Evolutionary conservation across 2,797 vertebrate genomes (phyloP), one percentile per base, ranked within the genome.

Genomic region (Staurois parvus): DNA sequence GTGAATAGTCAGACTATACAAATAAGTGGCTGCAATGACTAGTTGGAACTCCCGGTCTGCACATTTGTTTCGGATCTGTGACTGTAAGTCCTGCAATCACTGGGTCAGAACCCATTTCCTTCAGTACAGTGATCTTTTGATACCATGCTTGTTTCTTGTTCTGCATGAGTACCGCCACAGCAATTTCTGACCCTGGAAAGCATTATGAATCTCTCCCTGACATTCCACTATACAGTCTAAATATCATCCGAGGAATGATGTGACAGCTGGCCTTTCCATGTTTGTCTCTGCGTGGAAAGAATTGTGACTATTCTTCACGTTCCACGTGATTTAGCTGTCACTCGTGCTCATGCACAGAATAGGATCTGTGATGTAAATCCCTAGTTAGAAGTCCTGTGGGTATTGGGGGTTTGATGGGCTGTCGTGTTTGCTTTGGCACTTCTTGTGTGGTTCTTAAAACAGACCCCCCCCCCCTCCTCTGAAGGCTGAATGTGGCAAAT

Each of bases 321-420:
- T 10, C 11, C 73, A 30, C 3, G 52, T 21, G 2, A 34, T 32
- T 12, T 15, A 8, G 21, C 34, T 64, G 56, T 28, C 75, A 64
- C 52, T 76, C 37, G 11, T 76, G 52, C 12, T 64, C 29, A n/a
- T 59, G 13, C 21, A 15, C 30, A 2, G 56, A 40, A 66, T 66
- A 77, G 30, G 21, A 32, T 26, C 59, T 66, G n/a, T 32, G 29
- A n/a, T 59, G 48, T 62, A 66, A 77, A 77, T 77, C 59, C 29
- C 59, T 32, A 32, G 42, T 75, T 75, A 75, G 52, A 48, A 59
- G 48, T 56, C 76, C 42, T 77, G 34, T 77, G 24, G 37, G 59
- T 64, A 11, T 34, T 28, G 32, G 48, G 29, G 34, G n/a, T 34
- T 26, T 77, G 76, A 77, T 17, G 45, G 45, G 45, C 45, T 48